A percentile compares a stretch with the other conserved stretches of the same genome.
phyloP scores from a whole-genome alignment of 2,888 invertebrate species.

The Tiliacea aurago region DNA sequence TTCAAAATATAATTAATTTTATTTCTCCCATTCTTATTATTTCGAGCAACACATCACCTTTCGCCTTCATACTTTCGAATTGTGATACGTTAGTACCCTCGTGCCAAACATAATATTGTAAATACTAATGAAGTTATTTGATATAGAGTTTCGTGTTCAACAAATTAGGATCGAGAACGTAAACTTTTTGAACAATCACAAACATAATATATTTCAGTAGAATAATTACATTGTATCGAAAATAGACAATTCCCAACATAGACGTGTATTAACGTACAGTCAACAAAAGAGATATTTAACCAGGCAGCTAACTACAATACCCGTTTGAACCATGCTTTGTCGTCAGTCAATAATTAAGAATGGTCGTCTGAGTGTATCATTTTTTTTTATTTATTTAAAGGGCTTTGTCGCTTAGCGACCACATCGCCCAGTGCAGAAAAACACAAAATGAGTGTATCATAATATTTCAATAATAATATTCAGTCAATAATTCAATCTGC shows the following conservation, averaged over 20 bases:
- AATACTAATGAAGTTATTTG: slow-evolving; percentile 63
- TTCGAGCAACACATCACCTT: slow-evolving; percentile 16
- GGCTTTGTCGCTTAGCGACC: too few species aligned
- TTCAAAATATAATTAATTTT: neutral
- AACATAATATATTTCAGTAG: slow-evolving; percentile 47
- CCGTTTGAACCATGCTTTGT: neutral
- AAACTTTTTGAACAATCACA: slow-evolving; percentile 41
- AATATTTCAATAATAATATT: too few species aligned
- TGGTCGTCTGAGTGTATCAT: neutral
- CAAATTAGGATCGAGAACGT: slow-evolving; percentile 45
- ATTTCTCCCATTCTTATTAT: slow-evolving; percentile 1
- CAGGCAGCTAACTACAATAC: neutral
- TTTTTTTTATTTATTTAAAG: too few species aligned
- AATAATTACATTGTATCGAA: slow-evolving; percentile 36
- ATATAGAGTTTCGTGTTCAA: slow-evolving; percentile 63
- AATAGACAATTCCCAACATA: slow-evolving; percentile 21
- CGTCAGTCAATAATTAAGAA: neutral
- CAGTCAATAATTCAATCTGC: too few species aligned
- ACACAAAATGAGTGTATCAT: too few species aligned
- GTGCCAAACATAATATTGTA: slow-evolving; percentile 74
- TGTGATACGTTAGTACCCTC: slow-evolving; percentile 70
- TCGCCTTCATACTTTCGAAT: slow-evolving; percentile 67
- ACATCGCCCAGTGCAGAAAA: too few species aligned
- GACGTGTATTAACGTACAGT: slow-evolving; percentile 10
- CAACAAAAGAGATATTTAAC: slow-evolving; percentile 14